Evolutionary conservation across 2,113 vertebrate species (phyloP), one percentile per base, ranked within the genome.

Genomic region (Apteryx owenii): DNA sequence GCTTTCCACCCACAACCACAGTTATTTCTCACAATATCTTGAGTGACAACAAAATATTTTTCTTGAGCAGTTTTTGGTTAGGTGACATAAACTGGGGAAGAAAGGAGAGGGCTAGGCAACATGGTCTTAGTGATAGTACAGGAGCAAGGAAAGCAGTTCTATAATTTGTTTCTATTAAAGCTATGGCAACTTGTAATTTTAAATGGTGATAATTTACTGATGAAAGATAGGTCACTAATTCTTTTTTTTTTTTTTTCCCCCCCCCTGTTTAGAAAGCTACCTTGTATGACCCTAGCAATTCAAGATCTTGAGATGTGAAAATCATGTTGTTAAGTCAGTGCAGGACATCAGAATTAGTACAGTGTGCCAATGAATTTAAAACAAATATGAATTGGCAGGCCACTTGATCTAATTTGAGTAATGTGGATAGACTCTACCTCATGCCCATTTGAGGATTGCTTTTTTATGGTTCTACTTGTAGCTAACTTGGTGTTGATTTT

Each of bases 41-140:
- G 33, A 95, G 36, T 83, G 82, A 75, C 87, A 94, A 69, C 68
- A 90, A 91, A 83, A 58, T 81, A 58, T 75, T 96, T 94, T 91
- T 90, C 88, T 78, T 91, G 40, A 83, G 23, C 54, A 70, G 71
- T 51, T 93, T 96, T 90, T 93, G 51, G 73, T 85, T 76, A 93
- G 69, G 60, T 93, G 72, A 38, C 44, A 42, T 81, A 90, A 91
- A 75, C 38, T 78, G 44, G 83, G 36, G 68, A 88, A 85, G 53
- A 81, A 85, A 85, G 58, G 61, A 76, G 88, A 42, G 10, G 51
- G 68, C 79, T 80, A 82, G 54, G 50, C 68, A 91, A 2, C 8
- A 0, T 12, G 25, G 33, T 69, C n/a, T 73, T 22, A 75, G 40
- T 31, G 26, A 50, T 88, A 65, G 14, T 56, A 31, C 25, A 73